phyloP scores from a whole-genome alignment of 2,888 invertebrate species.

The Zelleria hepariella region DNA sequence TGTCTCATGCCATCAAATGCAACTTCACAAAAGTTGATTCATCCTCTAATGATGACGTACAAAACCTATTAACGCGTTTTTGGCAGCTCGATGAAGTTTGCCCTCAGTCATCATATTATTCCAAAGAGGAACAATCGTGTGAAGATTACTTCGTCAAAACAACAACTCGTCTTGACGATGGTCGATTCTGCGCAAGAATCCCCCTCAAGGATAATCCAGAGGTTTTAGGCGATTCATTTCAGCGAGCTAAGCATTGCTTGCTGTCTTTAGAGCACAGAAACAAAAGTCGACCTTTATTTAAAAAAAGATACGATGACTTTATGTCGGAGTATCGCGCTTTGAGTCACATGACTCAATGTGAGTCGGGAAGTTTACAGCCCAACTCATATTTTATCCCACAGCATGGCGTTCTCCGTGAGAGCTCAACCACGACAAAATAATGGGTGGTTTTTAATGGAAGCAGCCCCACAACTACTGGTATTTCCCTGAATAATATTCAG shows the following conservation, averaged over 20 bases:
- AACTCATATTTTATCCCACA: slow-evolving; percentile 18
- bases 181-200: slow-evolving; percentile 19
- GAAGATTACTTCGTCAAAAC: slow-evolving; percentile 20
- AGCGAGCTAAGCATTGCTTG: slow-evolving; percentile 8
- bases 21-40: neutral
- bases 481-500: neutral
- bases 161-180: slow-evolving; percentile 17
- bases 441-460: slow-evolving; percentile 2
- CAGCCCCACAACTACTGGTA: neutral
- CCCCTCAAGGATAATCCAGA: neutral
- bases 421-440: no score
- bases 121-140: slow-evolving; percentile 13
- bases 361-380: no score
- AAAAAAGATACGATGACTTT: neutral
- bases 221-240: neutral
- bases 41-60: neutral
- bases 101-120: neutral
- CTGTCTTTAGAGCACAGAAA: slow-evolving; percentile 13
- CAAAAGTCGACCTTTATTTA: slow-evolving; percentile 2
- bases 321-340: no score
- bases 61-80: slow-evolving; percentile 10
- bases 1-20: neutral
- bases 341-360: no score
- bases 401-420: no score
- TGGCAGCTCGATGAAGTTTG: slow-evolving; percentile 11